Base-by-base conservation (phyloP, 1,140 invertebrate species). In the Doryteuthis pealeii region DNA sequence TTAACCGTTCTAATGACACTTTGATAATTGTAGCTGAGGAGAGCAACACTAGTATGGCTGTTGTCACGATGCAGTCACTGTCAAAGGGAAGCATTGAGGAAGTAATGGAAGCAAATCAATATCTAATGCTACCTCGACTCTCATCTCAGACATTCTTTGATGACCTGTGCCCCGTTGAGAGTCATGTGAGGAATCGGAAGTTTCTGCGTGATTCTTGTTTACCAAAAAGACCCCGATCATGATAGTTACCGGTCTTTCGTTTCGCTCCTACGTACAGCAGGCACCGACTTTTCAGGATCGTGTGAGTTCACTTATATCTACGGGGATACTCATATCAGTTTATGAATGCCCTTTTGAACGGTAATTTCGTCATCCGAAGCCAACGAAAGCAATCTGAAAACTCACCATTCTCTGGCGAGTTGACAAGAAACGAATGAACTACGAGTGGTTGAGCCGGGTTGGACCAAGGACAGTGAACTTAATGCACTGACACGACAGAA, bases 271-370 rank as follows among this genome's bases (percentile, higher is more conserved):
- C 81, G 93, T 82, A 3, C 77, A 78, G 72, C 74, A 70, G 26
- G 78, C 74, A 12, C 71, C 72, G 18, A 54, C 40, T 35, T 66
- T 70, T 18, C 74, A 72, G 62, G 92, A 95, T 69, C 90, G 92
- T 70, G 92, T 96, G 28, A 91, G 92, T 97, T 96, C 84, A 92
- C 93, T 14, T 97, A 98, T 82, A 90, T 98, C 45, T 95, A 93
- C 84, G 91, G 93, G 86, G 93, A 95, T 81, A 91, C 91, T 35
- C 95, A 96, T 90, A 91, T 1, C 91, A 92, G 77, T 96, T 96
- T 88, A 91, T 96, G 12, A 91, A 92, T 78, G 92, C 94, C 6
- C 87, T 96, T 40, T 77, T 77, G 58, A 81, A 79, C 32, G 76
- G 82, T 65, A 79, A 81, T 73, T n/a, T 33, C 78, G 30, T 77